phyloP scores from a whole-genome alignment of 2,888 invertebrate species.

The Tromatobia lineatoria region DNA sequence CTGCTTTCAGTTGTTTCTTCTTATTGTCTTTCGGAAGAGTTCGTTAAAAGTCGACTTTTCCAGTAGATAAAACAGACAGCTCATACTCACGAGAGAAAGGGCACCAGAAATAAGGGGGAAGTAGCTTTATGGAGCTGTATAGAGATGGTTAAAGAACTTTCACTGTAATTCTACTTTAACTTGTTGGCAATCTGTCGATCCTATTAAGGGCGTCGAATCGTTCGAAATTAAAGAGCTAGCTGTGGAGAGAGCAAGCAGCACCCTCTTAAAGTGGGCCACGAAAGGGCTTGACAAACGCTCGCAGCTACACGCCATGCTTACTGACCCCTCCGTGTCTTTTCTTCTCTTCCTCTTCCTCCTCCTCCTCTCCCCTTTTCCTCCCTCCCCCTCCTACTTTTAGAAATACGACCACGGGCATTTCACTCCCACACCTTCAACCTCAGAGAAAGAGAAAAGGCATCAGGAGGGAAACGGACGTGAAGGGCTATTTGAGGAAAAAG shows the following conservation, averaged over 20 bases:
- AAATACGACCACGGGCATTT: conserved; percentile 52
- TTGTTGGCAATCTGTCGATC: conserved; percentile 71
- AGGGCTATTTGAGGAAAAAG: conserved; percentile 79
- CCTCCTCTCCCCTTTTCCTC: conserved; percentile 56
- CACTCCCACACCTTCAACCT: conserved; percentile 38
- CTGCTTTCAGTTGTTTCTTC: conserved; percentile 24
- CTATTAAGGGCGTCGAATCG: conserved; percentile 69
- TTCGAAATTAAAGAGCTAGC: conserved; percentile 66
- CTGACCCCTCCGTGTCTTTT: conserved; percentile 52
- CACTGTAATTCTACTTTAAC: conserved; percentile 69
- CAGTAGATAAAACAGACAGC: conserved; percentile 47
- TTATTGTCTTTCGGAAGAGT: conserved; percentile 45
- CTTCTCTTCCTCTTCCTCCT: conserved; percentile 51
- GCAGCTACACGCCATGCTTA: conserved; percentile 37
- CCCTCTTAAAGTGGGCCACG: conserved; percentile 60
- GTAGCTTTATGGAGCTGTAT: conserved; percentile 1
- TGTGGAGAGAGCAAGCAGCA: conserved; percentile 37
- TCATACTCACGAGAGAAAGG: conserved; percentile 22
- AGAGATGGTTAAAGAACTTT: conserved; percentile 44
- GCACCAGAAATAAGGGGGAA: not conserved
- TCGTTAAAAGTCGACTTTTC: conserved; percentile 63
- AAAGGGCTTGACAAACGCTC: conserved; percentile 72
- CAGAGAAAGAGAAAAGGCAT: conserved; percentile 59
- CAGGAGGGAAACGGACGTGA: conserved; percentile 58
- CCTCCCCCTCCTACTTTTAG: conserved; percentile 56